Evolutionary conservation across 2,797 vertebrate species (phyloP).

Genomic region (Rhadinocentrus ornatus): DNA sequence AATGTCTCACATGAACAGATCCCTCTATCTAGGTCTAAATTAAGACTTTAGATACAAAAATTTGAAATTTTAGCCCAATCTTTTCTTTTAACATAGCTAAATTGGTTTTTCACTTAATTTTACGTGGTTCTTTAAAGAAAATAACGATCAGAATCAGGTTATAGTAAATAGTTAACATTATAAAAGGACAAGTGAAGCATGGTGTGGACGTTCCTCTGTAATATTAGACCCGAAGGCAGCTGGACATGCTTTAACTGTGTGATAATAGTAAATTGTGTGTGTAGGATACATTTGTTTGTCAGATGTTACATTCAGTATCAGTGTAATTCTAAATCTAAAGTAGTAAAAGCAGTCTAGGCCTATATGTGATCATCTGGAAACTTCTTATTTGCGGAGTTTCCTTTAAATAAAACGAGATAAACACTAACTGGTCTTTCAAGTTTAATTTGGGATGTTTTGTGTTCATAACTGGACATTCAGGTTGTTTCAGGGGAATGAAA

Average conservation of each 20-base stretch:
- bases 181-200: no score
- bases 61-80: no score
- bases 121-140: no score
- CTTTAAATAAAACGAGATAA: not conserved
- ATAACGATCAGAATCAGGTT: no score
- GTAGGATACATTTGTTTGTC: conserved; percentile 46
- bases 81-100: no score
- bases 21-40: no score
- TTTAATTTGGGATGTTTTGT: conserved; percentile 1
- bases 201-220: not conserved
- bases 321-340: conserved; percentile 53
- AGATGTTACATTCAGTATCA: conserved; percentile 62
- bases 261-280: conserved; percentile 44
- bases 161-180: no score
- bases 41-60: no score
- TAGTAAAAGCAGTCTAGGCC: conserved; percentile 52
- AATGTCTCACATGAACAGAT: no score
- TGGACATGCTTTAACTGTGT: conserved; percentile 58
- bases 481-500: not conserved
- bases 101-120: no score
- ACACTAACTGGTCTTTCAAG: not conserved
- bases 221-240: conserved; percentile 33
- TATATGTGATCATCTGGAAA: conserved; percentile 39
- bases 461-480: conserved; percentile 18
- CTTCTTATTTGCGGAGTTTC: not conserved